phyloP scores from a whole-genome alignment of 2,888 invertebrate genomes.

The Drosophila setosimentum region DNA sequence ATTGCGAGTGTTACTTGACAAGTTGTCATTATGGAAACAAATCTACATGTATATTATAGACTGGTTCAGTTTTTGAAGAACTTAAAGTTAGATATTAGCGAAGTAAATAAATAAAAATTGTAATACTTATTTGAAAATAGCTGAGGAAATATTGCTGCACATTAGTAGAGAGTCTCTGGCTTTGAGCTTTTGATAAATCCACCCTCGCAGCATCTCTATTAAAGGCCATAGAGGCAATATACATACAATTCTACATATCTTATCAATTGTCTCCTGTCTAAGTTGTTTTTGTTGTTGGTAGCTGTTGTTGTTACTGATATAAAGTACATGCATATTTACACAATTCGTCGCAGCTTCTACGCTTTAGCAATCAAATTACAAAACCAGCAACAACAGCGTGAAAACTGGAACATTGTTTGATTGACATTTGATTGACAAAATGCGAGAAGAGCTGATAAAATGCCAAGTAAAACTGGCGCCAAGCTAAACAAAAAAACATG shows the following conservation, averaged over 20 bases:
- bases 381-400: conserved; percentile 51
- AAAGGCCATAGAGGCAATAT: not conserved
- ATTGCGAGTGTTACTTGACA: conserved; percentile 15
- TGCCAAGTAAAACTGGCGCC: conserved; percentile 57
- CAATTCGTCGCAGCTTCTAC: conserved; percentile 77
- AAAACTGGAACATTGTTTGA: conserved; percentile 71
- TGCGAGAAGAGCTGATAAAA: conserved; percentile 50
- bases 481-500: conserved; percentile 23
- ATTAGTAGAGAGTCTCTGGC: not conserved
- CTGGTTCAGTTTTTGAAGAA: not conserved
- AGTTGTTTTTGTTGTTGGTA: conserved; percentile 21
- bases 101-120: not conserved
- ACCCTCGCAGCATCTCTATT: conserved; percentile 54
- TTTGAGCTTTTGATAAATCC: not conserved
- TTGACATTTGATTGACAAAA: conserved; percentile 78
- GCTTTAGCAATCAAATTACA: conserved; percentile 80
- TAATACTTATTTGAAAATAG: not conserved
- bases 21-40: not conserved
- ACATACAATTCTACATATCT: conserved; percentile 57
- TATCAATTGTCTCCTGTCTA: conserved; percentile 45
- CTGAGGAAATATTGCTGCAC: not conserved
- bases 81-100: not conserved
- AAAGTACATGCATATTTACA: conserved; percentile 77
- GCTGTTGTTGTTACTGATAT: conserved; percentile 58
- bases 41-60: not conserved